Evolutionary conservation across 2,888 invertebrate genomes (phyloP), one percentile per base, ranked within the genome.

Genomic region (Enchytraeus crypticus): DNA sequence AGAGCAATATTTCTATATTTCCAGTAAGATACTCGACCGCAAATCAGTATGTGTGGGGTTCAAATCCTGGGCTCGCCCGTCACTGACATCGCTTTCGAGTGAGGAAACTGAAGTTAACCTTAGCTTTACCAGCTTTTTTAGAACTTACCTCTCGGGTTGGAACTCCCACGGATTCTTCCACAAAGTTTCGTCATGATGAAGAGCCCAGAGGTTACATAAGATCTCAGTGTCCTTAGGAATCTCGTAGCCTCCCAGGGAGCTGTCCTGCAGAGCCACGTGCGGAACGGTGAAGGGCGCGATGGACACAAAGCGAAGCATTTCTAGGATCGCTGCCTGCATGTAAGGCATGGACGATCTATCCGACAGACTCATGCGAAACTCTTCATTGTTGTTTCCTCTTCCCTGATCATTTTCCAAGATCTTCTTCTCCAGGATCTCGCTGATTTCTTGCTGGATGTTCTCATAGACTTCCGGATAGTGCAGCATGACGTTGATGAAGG

Each of bases 401-500:
- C 38, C 38, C 38, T 18, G 8, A n/a, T n/a, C n/a, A n/a, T n/a
- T n/a, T n/a, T n/a, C n/a, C n/a, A n/a, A n/a, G n/a, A n/a, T n/a
- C n/a, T n/a, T n/a, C n/a, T n/a, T n/a, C n/a, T n/a, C n/a, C 38
- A 38, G 11, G 11, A 38, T 18, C 49, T 23, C 49, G 8, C 21
- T 11, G 21, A 59, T 21, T 54, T 53, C 53, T n/a, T 34, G 8
- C 43, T 43, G 18, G 34, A 59, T 38, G n/a, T 23, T 18, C n/a
- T 21, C 21, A 27, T 54, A 45, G 23, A 23, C 30, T n/a, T 27
- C 53, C 3, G 33, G 59, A 32, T 59, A 26, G 30, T 59, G 59
- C 18, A 53, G 43, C 53, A 59, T 59, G 34, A 59, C 43, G 59
- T 59, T 59, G 43, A 59, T 30, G 46, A 56, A 59, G 45, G 59